These are phyloP conservation scores for Trichopria drosophilae DNA, from an alignment of 2,888 invertebrate species.

Conservation along the genomic window DNA sequence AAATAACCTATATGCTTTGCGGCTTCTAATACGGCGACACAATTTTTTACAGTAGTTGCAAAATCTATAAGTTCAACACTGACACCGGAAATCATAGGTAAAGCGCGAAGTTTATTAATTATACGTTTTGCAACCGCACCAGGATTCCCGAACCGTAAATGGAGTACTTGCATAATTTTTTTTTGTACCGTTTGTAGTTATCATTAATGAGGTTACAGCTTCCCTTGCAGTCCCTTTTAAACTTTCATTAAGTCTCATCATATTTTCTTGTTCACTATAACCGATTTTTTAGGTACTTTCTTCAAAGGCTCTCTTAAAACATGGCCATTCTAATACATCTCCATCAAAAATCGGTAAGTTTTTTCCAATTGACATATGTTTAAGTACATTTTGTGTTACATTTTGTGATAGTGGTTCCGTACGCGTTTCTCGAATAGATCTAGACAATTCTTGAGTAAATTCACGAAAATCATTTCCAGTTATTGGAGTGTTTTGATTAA, in stretches of 20 bases:
- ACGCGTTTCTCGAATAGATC: conserved; percentile 2
- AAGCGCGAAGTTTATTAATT: conserved; percentile 15
- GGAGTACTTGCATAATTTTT: conserved; percentile 17
- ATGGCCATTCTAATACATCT: conserved; percentile 23
- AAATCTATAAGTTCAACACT: conserved; percentile 18
- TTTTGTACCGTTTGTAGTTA: conserved; percentile 9
- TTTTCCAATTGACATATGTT: not conserved
- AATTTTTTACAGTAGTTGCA: conserved; percentile 22
- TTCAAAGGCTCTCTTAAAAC: conserved; percentile 24
- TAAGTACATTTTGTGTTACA: not conserved
- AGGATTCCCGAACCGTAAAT: conserved; percentile 29
- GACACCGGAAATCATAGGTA: conserved; percentile 22
- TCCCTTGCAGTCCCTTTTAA: conserved; percentile 23
- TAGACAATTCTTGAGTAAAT: not conserved
- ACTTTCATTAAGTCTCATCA: conserved; percentile 14
- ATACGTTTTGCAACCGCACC: conserved; percentile 13
- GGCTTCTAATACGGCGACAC: conserved; percentile 25
- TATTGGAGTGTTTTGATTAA: not conserved
- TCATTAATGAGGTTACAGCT: conserved; percentile 24
- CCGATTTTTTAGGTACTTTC: conserved; percentile 17
- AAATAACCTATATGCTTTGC: conserved; percentile 16
- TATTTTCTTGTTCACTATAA: conserved; percentile 26
- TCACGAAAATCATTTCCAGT: not conserved
- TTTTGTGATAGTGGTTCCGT: not conserved
- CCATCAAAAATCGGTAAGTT: conserved; percentile 18